Conservation (phyloP, 2,113 vertebrate genomes). For the Limnothrissa miodon region DNA sequence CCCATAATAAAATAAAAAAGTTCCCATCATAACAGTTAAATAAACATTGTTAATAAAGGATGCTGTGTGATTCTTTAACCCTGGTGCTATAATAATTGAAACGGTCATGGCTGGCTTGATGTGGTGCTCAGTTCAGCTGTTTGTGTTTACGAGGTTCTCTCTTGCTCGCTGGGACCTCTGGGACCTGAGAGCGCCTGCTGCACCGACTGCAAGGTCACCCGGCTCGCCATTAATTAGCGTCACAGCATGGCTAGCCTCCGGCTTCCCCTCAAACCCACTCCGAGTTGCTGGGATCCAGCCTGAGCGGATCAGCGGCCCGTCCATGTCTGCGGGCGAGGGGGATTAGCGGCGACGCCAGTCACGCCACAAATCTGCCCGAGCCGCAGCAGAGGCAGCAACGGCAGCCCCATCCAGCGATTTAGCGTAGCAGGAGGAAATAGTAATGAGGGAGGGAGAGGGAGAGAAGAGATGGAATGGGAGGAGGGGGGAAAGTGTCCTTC, state of each 20-base stretch:
- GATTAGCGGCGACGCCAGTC: slow-evolving; percentile 37
- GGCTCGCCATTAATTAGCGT: slow-evolving; percentile 45
- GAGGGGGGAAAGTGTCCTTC: background rate
- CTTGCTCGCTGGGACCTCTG: background rate
- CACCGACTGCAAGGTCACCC: slow-evolving; percentile 32
- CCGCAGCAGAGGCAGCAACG: background rate
- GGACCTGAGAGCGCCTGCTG: background rate
- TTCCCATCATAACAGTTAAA: background rate
- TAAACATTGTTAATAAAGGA: background rate
- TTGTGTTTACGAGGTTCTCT: background rate
- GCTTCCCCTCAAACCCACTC: slow-evolving; percentile 19
- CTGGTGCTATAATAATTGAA: background rate
- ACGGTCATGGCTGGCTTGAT: background rate
- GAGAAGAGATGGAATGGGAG: background rate
- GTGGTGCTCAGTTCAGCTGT: background rate
- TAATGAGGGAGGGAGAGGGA: background rate
- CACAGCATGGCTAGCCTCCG: slow-evolving; percentile 44
- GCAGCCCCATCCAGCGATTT: background rate
- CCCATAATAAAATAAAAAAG: too few species aligned
- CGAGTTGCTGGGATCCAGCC: background rate
- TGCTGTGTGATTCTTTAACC: background rate
- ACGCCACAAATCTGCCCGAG: slow-evolving; percentile 30
- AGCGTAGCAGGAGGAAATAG: background rate
- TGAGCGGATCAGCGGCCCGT: background rate
- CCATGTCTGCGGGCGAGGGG: slow-evolving; percentile 26